phyloP scores from a whole-genome alignment of 2,888 invertebrate species.

The Mythimna pallens region DNA sequence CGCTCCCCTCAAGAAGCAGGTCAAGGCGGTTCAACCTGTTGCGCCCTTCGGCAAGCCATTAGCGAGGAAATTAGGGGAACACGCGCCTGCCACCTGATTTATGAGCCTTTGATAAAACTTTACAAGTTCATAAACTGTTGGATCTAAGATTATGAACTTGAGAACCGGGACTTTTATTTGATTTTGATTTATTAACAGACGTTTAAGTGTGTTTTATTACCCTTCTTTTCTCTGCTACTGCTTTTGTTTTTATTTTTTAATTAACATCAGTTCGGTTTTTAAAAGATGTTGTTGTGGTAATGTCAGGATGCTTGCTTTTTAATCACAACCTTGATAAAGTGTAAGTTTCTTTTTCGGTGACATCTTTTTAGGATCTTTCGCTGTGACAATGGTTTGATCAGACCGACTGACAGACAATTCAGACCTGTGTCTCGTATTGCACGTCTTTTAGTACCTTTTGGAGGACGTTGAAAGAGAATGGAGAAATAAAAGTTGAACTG shows the following conservation, averaged over 20 bases:
- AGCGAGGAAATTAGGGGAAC: slow-evolving; percentile 78
- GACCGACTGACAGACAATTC: no score
- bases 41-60: slow-evolving; percentile 72
- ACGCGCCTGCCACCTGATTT: slow-evolving; percentile 69
- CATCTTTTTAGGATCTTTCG: not conserved
- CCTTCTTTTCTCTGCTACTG: not conserved
- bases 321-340: not conserved
- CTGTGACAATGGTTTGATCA: not conserved
- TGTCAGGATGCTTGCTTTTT: not conserved
- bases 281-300: not conserved
- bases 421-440: not conserved
- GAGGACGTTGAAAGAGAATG: no score
- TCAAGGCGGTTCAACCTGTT: slow-evolving; percentile 86
- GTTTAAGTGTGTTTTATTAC: not conserved
- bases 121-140: slow-evolving; percentile 58
- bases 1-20: slow-evolving; percentile 86
- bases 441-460: not conserved
- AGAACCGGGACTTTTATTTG: slow-evolving; percentile 9
- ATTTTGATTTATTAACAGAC: slow-evolving; percentile 23
- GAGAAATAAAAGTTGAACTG: no score
- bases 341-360: not conserved
- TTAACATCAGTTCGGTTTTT: not conserved
- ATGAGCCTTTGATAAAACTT: slow-evolving; percentile 62
- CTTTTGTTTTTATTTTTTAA: no score
- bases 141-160: slow-evolving; percentile 23